Conservation (phyloP, 2,888 invertebrate genomes). For the Gisinianus flammeolus region DNA sequence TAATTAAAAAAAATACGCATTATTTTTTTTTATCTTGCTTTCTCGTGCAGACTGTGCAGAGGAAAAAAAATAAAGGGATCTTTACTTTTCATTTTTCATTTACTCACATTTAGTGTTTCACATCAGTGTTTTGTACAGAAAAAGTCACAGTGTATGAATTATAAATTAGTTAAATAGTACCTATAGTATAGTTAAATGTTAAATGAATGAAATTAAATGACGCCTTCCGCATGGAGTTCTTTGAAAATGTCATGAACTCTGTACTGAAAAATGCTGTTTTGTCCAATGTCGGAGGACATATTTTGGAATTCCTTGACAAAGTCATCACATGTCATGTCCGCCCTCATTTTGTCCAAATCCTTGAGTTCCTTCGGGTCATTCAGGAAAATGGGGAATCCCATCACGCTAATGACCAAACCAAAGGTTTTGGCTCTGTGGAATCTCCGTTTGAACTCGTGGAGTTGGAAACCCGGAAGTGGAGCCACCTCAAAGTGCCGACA, state of each 20-base stretch:
- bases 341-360: background rate
- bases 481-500: constrained; percentile 12
- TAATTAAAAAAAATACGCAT: no score
- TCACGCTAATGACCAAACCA: constrained; percentile 7
- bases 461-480: constrained; percentile 11
- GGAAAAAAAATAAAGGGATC: no score
- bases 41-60: no score
- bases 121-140: no score
- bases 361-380: background rate
- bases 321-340: background rate
- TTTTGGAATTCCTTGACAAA: background rate
- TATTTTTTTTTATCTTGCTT: no score
- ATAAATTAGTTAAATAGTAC: no score
- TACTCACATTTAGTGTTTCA: no score
- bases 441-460: constrained; percentile 13
- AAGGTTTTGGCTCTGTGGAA: constrained; percentile 28
- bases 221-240: background rate
- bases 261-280: background rate
- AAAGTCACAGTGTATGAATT: no score
- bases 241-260: background rate
- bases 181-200: no score
- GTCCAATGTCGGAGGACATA: background rate
- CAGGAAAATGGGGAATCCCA: constrained; percentile 13
- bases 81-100: no score
- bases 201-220: background rate